Percentiles rank a stretch among this genome's conserved stretches.
Conservation (phyloP, 1,140 invertebrate species). For the Pogonus chalceus region DNA sequence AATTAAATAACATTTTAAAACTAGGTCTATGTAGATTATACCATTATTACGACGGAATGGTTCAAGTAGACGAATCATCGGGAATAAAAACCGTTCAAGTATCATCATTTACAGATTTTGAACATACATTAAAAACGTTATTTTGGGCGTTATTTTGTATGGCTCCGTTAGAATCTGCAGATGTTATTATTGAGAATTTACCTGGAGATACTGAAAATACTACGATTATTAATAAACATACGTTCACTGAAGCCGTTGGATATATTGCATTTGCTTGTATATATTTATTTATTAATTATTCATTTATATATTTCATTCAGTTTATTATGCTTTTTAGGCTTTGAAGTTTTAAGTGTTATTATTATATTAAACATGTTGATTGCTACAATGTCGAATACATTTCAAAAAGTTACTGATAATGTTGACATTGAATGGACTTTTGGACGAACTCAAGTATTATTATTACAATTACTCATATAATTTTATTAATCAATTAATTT, state of each 20-base stretch:
- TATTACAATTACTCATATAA: neutral
- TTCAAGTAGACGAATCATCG: slow-evolving; percentile 38
- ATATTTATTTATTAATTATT: slow-evolving; percentile 10
- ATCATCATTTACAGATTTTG: slow-evolving; percentile 44
- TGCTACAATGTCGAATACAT: slow-evolving; percentile 66
- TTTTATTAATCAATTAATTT: neutral
- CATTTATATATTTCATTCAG: neutral
- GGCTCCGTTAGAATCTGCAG: slow-evolving; percentile 52
- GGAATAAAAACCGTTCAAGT: slow-evolving; percentile 38
- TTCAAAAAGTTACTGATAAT: slow-evolving; percentile 52
- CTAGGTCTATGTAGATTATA: slow-evolving; percentile 35
- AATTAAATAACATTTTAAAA: neutral
- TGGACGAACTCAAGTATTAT: slow-evolving; percentile 40
- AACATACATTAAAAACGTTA: slow-evolving; percentile 53
- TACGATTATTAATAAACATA: slow-evolving; percentile 42
- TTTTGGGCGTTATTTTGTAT: slow-evolving; percentile 71
- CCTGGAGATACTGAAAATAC: slow-evolving; percentile 36
- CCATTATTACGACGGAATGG: slow-evolving; percentile 50
- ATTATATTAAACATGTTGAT: slow-evolving; percentile 70
- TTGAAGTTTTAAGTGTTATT: slow-evolving; percentile 58
- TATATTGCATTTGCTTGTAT: slow-evolving; percentile 50
- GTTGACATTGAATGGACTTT: slow-evolving; percentile 50
- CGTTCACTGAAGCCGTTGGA: slow-evolving; percentile 49
- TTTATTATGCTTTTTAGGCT: slow-evolving; percentile 31
- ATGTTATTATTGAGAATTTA: slow-evolving; percentile 50